Evolutionary conservation across 2,797 vertebrate species (phyloP), one percentile per base, ranked within the genome.

Genomic region (Buceros bicornis): DNA sequence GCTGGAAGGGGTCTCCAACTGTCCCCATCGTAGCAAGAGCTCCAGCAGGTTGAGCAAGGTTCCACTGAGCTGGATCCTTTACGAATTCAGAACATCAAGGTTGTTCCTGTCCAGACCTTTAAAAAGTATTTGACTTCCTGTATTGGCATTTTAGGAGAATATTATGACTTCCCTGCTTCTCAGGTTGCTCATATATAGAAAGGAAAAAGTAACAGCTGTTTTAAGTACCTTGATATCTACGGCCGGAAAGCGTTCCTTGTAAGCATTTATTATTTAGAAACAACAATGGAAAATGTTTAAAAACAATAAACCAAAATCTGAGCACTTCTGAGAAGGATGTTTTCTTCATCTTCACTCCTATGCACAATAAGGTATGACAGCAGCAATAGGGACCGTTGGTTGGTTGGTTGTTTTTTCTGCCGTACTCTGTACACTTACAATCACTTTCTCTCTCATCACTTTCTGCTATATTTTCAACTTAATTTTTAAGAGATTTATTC

Each of bases 331-430:
- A 77, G 8, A 5, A 40, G 8, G 10, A 13, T 12, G 37, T 51
- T 86, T 73, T 54, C 24, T 65, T 67, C 40, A 3, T 45, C 5
- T 67, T 61, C 15, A 51, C 5, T 66, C 6, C 16, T 18, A 45
- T 18, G 11, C 16, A 37, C 28, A 70, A 37, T 11, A 61, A 2
- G 0, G 13, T 35, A 13, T 31, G 26, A 82, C 4, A 47, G 48
- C 14, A 79, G 12, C 22, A 76, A 37, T 3, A 3, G 3, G 45
- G 45, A 50, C 2, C 0, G 19, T 71, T 58, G 6, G 40, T 16
- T 20, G 4, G 10, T 15, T 20, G 3, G 10, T 11, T 3, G 1
- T 4, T n/a, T 48, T 67, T 37, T 16, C 0, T 8, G 13, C 33
- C 14, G 9, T 4, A 31, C 13, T 45, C 42, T 22, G 8, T 45